Base-by-base conservation (phyloP, 2,113 vertebrate genomes). In the Zosterops pallidus region DNA sequence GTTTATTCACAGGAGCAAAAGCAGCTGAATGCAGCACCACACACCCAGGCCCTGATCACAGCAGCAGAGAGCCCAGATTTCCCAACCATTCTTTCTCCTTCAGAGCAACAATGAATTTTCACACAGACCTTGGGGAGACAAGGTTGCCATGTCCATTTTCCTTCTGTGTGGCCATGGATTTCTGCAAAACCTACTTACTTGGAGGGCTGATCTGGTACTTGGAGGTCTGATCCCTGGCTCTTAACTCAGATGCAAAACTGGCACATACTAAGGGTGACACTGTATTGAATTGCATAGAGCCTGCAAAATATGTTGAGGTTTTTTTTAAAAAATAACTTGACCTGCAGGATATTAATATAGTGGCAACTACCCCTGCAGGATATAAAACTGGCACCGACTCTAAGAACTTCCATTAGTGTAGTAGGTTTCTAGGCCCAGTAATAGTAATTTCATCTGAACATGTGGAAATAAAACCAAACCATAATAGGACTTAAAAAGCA, bases 341-440 rank as follows among this genome's bases (percentile, higher is more conserved):
- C 97, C 94, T 95, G 83, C 96, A 97, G 96, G 94, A 97, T 98
- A 96, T 98, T 98, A 97, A 97, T 97, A 80, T 95, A 94, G 92
- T 95, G 94, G 96, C 86, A 97, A 95, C 95, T 95, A 88, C 77
- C 92, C 79, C 94, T 89, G 41, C 65, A 84, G 95, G 95, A 93
- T 86, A 87, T 44, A 92, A 96, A 93, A 57, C 90, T 96, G 95
- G 97, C 90, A 97, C 75, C 37, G 26, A 74, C 86, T 95, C 53
- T 92, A 97, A 97, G 95, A 96, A 79, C 91, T 93, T 95, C 96
- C 81, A 96, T 96, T 93, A 96, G 81, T 68, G 26, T 25, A 90
- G 60, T 86, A 90, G 59, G 29, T 60, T 93, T 90, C 55, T 91
- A 65, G 33, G 78, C 76, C 82, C 83, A 90, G 71, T 92, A 98